Conservation (phyloP, 2,888 invertebrate species). For the Tanaodytes sp. region DNA sequence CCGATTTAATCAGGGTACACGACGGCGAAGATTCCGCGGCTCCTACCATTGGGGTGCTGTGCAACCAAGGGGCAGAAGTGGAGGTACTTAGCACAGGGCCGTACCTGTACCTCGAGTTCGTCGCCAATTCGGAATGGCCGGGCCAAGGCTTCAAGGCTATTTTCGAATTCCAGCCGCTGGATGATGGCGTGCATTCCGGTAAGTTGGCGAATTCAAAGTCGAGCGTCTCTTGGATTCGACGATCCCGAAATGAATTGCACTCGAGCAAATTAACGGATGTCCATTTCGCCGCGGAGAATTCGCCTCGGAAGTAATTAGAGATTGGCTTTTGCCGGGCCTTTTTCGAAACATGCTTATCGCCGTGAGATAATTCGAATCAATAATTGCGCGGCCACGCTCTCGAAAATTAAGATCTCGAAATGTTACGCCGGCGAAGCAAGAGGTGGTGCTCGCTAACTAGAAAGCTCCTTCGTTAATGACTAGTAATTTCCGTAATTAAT, state of each 20-base stretch:
- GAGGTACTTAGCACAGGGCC: conserved; percentile 89
- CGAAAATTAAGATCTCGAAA: no score
- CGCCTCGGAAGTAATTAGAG: no score
- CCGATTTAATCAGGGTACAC: conserved; percentile 88
- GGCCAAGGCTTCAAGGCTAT: conserved; percentile 86
- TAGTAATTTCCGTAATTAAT: conserved; percentile 45
- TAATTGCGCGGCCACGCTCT: no score
- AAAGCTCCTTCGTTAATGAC: conserved; percentile 45
- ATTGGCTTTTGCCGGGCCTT: no score
- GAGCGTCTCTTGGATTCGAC: no score
- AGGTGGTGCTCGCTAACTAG: conserved; percentile 25
- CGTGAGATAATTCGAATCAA: no score
- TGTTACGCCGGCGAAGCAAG: no score
- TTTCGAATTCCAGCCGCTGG: conserved; percentile 81
- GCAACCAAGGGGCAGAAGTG: conserved; percentile 84
- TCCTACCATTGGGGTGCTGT: conserved; percentile 86
- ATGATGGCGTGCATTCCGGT: conserved; percentile 71
- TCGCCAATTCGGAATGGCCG: conserved; percentile 85
- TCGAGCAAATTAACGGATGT: no score
- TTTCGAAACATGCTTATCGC: no score
- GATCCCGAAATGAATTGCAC: no score
- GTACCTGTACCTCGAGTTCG: conserved; percentile 87
- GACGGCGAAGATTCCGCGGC: conserved; percentile 84
- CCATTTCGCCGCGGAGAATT: no score
- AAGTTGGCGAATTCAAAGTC: conserved; percentile 18